Percentiles rank a stretch among this genome's conserved stretches.
Evolutionary conservation across 2,888 invertebrate species (phyloP).

Genomic region (Bombylius major): DNA sequence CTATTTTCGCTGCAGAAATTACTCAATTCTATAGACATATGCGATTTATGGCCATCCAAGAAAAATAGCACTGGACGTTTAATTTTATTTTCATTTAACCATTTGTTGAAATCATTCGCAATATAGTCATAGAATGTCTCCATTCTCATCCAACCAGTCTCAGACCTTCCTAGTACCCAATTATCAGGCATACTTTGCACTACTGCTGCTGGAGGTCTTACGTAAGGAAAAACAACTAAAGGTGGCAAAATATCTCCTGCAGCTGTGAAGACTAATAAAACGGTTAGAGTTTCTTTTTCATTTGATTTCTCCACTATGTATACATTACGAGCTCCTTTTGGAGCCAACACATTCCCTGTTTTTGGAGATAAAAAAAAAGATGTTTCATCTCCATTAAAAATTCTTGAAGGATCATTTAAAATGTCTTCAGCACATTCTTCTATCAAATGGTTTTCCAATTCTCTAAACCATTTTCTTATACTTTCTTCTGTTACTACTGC

Average conservation of each 20-base stretch:
- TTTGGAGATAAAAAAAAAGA: conserved; percentile 8
- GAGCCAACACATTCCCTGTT: conserved; percentile 8
- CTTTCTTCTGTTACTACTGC: conserved; percentile 5
- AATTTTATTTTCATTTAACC: conserved; percentile 7
- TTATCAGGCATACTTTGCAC: conserved; percentile 8
- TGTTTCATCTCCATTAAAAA: conserved; percentile 4
- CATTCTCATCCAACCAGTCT: conserved; percentile 9
- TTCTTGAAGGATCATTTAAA: conserved; percentile 3
- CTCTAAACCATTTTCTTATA: conserved; percentile 10
- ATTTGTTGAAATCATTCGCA: conserved; percentile 10
- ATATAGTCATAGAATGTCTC: conserved; percentile 11
- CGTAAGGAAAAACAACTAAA: conserved; percentile 10
- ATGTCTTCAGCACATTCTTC: too few relatives aligned
- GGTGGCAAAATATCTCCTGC: conserved; percentile 2
- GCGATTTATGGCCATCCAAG: conserved; percentile 7
- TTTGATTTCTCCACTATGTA: conserved; percentile 1
- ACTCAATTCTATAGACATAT: conserved; percentile 6
- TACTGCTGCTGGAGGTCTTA: conserved; percentile 5
- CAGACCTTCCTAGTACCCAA: conserved; percentile 5
- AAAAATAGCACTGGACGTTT: conserved; percentile 8
- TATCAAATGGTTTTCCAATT: conserved; percentile 3
- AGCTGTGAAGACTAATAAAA: conserved; percentile 8
- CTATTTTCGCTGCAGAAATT: conserved; percentile 2
- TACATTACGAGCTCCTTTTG: conserved; percentile 6
- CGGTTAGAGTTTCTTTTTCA: conserved; percentile 6